Conservation (phyloP, 2,797 vertebrate genomes). For the Falco biarmicus region DNA sequence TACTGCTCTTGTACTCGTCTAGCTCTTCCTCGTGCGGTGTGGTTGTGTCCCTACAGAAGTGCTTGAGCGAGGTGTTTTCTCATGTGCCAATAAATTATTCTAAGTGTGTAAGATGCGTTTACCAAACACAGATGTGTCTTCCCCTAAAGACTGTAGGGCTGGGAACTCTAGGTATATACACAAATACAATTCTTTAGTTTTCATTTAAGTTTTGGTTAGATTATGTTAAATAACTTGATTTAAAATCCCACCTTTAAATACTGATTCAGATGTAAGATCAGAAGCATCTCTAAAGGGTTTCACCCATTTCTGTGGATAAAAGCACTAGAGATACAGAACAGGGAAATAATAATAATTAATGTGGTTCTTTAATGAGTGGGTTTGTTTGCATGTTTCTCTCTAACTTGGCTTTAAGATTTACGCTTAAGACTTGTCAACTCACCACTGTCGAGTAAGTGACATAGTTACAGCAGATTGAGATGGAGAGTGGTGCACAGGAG, state of each 20-base stretch:
- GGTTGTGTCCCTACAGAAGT: background rate
- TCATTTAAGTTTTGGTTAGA: background rate
- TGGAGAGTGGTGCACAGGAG: background rate
- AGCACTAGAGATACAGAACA: background rate
- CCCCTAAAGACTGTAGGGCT: background rate
- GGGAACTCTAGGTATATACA: background rate
- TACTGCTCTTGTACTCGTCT: background rate
- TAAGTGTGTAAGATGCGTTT: background rate
- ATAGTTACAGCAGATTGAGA: background rate
- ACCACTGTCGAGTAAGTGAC: background rate
- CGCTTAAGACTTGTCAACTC: background rate
- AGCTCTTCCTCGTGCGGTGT: fast-evolving
- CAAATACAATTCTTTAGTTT: background rate
- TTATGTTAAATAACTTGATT: background rate
- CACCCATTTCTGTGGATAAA: background rate
- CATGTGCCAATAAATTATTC: too few relatives aligned
- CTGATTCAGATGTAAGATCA: background rate
- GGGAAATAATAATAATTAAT: background rate
- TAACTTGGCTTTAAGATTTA: background rate
- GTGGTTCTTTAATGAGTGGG: background rate
- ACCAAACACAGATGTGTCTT: background rate
- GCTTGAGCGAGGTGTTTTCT: background rate
- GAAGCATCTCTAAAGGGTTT: background rate
- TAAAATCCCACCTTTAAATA: background rate
- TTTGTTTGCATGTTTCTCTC: background rate